Conservation (phyloP, 2,888 invertebrate species). For the Drosophila limbata region DNA sequence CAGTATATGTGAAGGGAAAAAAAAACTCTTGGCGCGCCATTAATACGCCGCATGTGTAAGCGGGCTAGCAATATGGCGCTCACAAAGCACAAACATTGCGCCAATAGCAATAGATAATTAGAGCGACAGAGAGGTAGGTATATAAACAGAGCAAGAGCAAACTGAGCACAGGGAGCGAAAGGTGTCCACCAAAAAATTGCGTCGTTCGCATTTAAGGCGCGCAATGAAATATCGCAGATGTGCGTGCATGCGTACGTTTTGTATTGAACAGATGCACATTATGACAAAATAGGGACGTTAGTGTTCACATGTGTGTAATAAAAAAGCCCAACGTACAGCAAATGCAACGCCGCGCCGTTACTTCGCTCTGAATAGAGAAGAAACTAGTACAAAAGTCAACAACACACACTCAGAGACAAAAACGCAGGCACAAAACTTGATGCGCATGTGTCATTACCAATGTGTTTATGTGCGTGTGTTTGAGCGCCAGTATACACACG, state of each 20-base stretch:
- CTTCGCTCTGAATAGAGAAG: slow-evolving; percentile 21
- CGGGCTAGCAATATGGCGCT: slow-evolving; percentile 46
- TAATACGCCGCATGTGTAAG: slow-evolving; percentile 45
- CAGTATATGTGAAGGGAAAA: slow-evolving; percentile 15
- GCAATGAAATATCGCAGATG: slow-evolving; percentile 33
- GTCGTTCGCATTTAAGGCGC: slow-evolving; percentile 68
- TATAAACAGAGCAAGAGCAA: slow-evolving; percentile 9
- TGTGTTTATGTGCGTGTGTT: slow-evolving; percentile 1
- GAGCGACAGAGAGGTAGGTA: slow-evolving; percentile 20
- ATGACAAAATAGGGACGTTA: background rate
- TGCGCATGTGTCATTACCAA: slow-evolving; percentile 58
- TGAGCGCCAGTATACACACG: slow-evolving; percentile 36
- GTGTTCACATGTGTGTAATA: background rate
- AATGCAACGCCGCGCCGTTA: slow-evolving; percentile 1
- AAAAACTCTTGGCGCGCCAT: slow-evolving; percentile 38
- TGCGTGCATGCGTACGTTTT: slow-evolving; percentile 19
- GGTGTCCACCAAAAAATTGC: slow-evolving; percentile 65
- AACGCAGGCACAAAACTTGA: slow-evolving; percentile 16
- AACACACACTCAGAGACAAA: slow-evolving; percentile 1
- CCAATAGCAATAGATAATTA: slow-evolving; percentile 46
- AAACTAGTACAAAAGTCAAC: slow-evolving; percentile 20
- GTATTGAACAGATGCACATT: slow-evolving; percentile 51
- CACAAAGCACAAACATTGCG: slow-evolving; percentile 29
- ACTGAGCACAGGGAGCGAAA: slow-evolving; percentile 38
- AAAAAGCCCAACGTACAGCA: background rate